Evolutionary conservation across 2,113 vertebrate genomes (phyloP).

Genomic region (Oryzias javanicus): DNA sequence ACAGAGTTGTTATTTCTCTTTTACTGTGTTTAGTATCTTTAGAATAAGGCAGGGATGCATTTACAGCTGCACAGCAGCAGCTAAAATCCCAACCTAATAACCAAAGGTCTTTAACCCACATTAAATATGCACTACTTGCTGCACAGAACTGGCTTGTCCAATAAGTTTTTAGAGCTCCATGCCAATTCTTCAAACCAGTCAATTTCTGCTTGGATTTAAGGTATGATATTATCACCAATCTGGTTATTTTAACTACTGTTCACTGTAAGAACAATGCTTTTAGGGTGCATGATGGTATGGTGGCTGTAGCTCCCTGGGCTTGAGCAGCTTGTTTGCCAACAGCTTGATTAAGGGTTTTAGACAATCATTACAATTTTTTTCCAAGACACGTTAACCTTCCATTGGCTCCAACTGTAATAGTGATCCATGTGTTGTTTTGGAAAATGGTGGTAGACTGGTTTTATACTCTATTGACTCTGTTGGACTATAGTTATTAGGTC

Average conservation of each 20-base stretch:
- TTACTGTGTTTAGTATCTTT: constrained; percentile 19
- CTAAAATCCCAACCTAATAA: constrained; percentile 71
- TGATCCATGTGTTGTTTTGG: too few relatives aligned
- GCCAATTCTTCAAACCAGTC: constrained; percentile 67
- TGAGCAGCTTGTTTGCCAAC: too few relatives aligned
- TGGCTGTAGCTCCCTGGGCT: too few relatives aligned
- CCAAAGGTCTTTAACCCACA: constrained; percentile 64
- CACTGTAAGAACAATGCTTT: constrained; percentile 59
- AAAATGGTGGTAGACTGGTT: constrained; percentile 13
- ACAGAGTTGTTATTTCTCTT: constrained; percentile 18
- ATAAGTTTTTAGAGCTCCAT: constrained; percentile 57
- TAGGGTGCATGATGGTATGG: not conserved
- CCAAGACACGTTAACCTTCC: too few relatives aligned
- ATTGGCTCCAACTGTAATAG: too few relatives aligned
- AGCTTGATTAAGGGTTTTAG: too few relatives aligned
- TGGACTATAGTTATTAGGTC: constrained; percentile 58
- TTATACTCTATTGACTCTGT: constrained; percentile 61
- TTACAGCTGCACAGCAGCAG: constrained; percentile 57
- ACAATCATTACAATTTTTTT: too few relatives aligned
- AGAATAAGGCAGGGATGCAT: constrained; percentile 44
- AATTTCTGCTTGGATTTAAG: constrained; percentile 54
- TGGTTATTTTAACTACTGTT: constrained; percentile 44
- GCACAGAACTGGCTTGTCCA: constrained; percentile 52
- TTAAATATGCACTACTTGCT: constrained; percentile 71
- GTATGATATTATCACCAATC: constrained; percentile 46